phyloP scores from a whole-genome alignment of 1,140 invertebrate genomes.

The Drosophila subpulchrella region DNA sequence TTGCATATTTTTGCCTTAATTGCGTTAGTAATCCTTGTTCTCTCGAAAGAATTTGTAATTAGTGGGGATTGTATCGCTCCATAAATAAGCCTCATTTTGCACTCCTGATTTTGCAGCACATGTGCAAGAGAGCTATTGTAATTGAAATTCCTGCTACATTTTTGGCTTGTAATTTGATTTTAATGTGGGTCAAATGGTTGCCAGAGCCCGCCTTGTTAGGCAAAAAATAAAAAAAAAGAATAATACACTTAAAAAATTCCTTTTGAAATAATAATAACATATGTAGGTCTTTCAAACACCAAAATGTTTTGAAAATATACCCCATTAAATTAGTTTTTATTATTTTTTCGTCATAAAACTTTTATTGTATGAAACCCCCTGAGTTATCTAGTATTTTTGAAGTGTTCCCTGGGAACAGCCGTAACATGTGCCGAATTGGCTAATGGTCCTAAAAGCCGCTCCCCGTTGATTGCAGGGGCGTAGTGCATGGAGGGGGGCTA shows the following conservation, averaged over 20 bases:
- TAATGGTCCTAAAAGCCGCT: slow-evolving; percentile 61
- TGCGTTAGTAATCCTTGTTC: not conserved
- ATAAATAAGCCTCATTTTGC: slow-evolving; percentile 25
- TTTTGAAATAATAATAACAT: not conserved
- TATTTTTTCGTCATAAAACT: too few species aligned
- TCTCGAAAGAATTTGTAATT: slow-evolving; percentile 24
- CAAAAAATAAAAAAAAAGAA: slow-evolving; percentile 13
- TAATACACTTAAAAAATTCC: not conserved
- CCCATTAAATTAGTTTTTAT: too few species aligned
- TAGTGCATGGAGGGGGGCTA: not conserved
- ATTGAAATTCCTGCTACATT: slow-evolving; percentile 66
- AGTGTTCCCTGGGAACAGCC: slow-evolving; percentile 6
- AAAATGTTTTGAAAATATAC: too few species aligned
- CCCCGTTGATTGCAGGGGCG: slow-evolving; percentile 53
- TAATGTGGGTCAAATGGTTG: slow-evolving; percentile 46
- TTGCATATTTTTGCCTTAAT: not conserved
- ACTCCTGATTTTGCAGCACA: slow-evolving; percentile 24
- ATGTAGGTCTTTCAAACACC: too few species aligned
- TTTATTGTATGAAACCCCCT: too few species aligned
- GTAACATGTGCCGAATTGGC: slow-evolving; percentile 36
- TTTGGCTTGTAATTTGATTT: slow-evolving; percentile 67
- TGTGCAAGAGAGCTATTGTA: slow-evolving; percentile 54
- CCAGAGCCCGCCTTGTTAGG: not conserved
- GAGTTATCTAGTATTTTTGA: not conserved
- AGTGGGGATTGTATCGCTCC: slow-evolving; percentile 21